A percentile compares a stretch with the other conserved stretches of the same genome.
Conservation (phyloP, 2,888 invertebrate genomes). For the Hirtodrosophila duncani region DNA sequence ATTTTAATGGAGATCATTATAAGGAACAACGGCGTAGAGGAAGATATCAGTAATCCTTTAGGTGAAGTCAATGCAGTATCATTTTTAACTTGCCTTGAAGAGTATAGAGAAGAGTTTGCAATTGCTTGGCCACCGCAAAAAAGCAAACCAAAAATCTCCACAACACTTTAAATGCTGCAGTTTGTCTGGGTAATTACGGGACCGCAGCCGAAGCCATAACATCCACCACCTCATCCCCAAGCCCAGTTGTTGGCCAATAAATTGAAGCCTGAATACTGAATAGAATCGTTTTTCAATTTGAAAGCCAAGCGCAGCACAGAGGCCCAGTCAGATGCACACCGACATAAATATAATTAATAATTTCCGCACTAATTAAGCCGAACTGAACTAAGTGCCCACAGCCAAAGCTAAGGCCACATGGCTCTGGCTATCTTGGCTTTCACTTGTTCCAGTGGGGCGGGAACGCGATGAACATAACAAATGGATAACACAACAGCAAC, state of each 20-base stretch:
- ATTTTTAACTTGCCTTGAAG: too few species aligned
- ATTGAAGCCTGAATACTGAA: slow-evolving; percentile 13
- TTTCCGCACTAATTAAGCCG: slow-evolving; percentile 67
- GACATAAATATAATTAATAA: slow-evolving; percentile 58
- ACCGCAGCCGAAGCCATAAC: slow-evolving; percentile 15
- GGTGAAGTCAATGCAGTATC: too few species aligned
- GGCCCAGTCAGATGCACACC: slow-evolving; percentile 6
- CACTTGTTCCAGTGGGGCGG: too few species aligned
- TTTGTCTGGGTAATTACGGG: slow-evolving; percentile 22
- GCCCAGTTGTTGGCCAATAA: not conserved
- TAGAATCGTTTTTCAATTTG: slow-evolving; percentile 30
- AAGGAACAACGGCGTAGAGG: too few species aligned
- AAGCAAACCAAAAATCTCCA: slow-evolving; percentile 5
- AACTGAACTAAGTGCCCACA: slow-evolving; percentile 27
- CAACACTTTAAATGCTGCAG: slow-evolving; percentile 6
- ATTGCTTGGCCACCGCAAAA: slow-evolving; percentile 19
- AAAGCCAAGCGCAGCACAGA: not conserved
- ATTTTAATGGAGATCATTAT: too few species aligned
- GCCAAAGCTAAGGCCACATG: slow-evolving; percentile 11
- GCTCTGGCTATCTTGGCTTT: slow-evolving; percentile 17
- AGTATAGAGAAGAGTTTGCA: too few species aligned
- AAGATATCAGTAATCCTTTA: too few species aligned
- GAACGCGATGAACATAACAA: too few species aligned
- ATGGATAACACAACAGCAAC: not conserved
- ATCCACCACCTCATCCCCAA: not conserved